Base-by-base conservation (phyloP, 2,113 vertebrate genomes). In the Callionymus lyra region DNA sequence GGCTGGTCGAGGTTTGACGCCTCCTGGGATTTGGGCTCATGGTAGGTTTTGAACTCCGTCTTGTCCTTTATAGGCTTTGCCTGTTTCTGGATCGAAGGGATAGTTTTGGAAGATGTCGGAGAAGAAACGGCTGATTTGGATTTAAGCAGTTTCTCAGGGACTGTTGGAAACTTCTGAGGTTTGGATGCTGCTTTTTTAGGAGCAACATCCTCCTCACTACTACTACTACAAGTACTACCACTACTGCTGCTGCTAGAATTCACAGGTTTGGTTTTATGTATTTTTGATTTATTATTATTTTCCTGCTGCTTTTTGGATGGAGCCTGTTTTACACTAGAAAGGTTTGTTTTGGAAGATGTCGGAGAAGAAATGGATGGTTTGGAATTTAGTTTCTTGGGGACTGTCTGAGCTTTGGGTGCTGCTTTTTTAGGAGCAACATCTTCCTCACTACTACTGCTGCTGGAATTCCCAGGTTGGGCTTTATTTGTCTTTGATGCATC, bases 381-480 rank as follows among this genome's bases (percentile, higher is more conserved):
- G 13, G 32, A n/a, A n/a, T n/a, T n/a, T 27, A 27, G 21, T 8
- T 27, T 27, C 21, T 27, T 27, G 21, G 21, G n/a, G n/a, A n/a
- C 35, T 16, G 37, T 1, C 12, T 17, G 46, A 1, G 11, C 32
- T 53, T 74, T 73, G 38, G 65, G 9, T 4, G 54, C 45, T 9
- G 39, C 9, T 54, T 66, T 70, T 9, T 40, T 63, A 1, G 56
- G 17, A 38, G 59, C 14, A 12, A 40, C 33, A 4, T 72, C 59
- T 3, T 82, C 71, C 2, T 67, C 53, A 4, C 63, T 54, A 11
- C 68, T 66, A 63, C 32, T 9, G 33, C 73, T 69, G n/a, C 68
- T 74, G 39, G 76, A 67, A 41, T 62, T 61, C 12, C 73, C 74
- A 2, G 65, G 72, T 6, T 60, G 18, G 3, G 11, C 12, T 0